Evolutionary conservation across 2,888 invertebrate genomes (phyloP).

Genomic region (Spisula solida): DNA sequence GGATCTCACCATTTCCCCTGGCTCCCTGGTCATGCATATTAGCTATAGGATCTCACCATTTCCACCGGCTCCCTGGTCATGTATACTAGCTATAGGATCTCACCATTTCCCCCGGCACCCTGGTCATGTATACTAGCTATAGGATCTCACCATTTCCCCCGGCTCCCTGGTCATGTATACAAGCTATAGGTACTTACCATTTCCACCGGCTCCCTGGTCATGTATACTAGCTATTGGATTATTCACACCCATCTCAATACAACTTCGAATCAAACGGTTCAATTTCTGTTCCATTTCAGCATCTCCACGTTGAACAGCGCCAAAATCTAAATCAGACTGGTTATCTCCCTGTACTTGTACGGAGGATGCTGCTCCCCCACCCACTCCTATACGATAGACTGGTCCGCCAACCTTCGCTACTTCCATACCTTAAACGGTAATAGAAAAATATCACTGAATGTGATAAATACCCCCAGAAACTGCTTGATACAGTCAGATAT

Average conservation of each 20-base stretch:
- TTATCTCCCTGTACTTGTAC: slow-evolving; percentile 97
- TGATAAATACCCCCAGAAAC: no score
- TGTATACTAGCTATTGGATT: slow-evolving; percentile 98
- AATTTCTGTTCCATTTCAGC: slow-evolving; percentile 99
- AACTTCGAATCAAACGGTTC: slow-evolving; percentile 96
- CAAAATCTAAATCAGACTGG: slow-evolving; percentile 95
- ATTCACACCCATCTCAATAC: slow-evolving; percentile 93
- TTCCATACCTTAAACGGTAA: slow-evolving; percentile 92
- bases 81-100: slow-evolving; percentile 98
- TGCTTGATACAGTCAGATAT: no score
- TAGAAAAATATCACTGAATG: no score
- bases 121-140: slow-evolving; percentile 99
- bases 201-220: slow-evolving; percentile 99
- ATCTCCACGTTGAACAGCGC: slow-evolving; percentile 98
- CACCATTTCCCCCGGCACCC: no score
- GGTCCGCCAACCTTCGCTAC: slow-evolving; percentile 99
- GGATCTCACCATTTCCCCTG: no score
- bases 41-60: no score
- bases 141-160: no score
- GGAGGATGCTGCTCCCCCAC: slow-evolving; percentile 99
- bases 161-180: slow-evolving; percentile 99
- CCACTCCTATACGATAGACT: slow-evolving; percentile 98
- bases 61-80: slow-evolving; percentile 99
- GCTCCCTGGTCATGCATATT: no score
- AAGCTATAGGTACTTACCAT: slow-evolving; percentile 94